phyloP scores from a whole-genome alignment of 2,888 invertebrate species.

The Meloe dianella region DNA sequence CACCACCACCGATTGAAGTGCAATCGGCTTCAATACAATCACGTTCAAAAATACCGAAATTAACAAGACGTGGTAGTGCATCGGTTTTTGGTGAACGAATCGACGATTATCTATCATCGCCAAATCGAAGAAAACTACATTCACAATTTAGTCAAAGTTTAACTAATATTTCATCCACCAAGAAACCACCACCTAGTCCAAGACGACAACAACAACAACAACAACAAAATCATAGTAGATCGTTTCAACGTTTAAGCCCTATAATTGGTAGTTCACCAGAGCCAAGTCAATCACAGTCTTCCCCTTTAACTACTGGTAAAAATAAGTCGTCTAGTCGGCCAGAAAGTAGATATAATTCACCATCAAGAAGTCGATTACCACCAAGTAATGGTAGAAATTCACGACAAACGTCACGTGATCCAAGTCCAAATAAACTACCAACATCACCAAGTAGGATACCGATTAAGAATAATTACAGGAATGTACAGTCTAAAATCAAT shows the following conservation, averaged over 20 bases:
- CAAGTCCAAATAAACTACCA: constrained; percentile 49
- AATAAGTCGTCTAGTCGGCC: constrained; percentile 51
- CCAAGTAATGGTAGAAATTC: constrained; percentile 34
- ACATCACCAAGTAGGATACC: constrained; percentile 51
- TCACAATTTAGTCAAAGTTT: constrained; percentile 53
- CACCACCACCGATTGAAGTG: constrained; percentile 51
- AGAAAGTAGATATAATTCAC: constrained; percentile 49
- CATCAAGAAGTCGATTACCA: constrained; percentile 40
- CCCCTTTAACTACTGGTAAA: constrained; percentile 50
- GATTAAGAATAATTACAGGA: constrained; percentile 48
- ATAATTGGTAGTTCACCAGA: constrained; percentile 56
- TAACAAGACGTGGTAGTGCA: constrained; percentile 43
- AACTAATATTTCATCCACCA: constrained; percentile 47
- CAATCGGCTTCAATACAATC: constrained; percentile 25
- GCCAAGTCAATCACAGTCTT: constrained; percentile 55
- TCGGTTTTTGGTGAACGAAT: constrained; percentile 50
- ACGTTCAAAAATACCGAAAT: constrained; percentile 49
- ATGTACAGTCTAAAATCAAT: constrained; percentile 58
- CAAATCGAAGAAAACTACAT: constrained; percentile 42
- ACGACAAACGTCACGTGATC: constrained; percentile 48
- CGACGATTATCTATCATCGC: constrained; percentile 40
- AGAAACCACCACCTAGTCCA: constrained; percentile 48
- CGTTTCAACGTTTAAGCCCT: constrained; percentile 23
- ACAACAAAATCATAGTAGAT: neutral
- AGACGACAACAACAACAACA: constrained; percentile 26